phyloP scores from a whole-genome alignment of 2,113 vertebrate genomes.

The Seriola dumerili region DNA sequence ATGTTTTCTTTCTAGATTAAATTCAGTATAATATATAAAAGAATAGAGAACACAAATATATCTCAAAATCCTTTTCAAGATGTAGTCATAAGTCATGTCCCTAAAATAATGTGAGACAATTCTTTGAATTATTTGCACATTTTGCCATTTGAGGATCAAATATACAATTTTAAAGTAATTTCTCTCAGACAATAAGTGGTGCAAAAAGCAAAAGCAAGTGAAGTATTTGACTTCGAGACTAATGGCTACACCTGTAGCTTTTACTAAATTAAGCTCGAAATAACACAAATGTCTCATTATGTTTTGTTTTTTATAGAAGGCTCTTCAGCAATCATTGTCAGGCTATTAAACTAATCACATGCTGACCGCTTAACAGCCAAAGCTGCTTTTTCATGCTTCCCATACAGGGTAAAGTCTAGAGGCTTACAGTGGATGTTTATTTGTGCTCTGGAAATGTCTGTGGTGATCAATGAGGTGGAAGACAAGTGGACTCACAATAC shows the following conservation, averaged over 20 bases:
- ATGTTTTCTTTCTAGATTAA: background rate
- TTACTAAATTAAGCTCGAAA: conserved; percentile 20
- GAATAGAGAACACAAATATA: background rate
- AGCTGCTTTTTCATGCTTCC: conserved; percentile 54
- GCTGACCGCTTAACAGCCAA: conserved; percentile 64
- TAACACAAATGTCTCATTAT: conserved; percentile 52
- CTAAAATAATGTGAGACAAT: too few species aligned
- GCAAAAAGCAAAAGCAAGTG: background rate
- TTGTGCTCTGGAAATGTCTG: conserved; percentile 47
- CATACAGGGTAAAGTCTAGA: conserved; percentile 30
- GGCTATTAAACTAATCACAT: conserved; percentile 72
- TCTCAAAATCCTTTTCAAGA: background rate
- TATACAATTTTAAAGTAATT: background rate
- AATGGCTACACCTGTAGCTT: conserved; percentile 3
- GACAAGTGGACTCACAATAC: conserved; percentile 41
- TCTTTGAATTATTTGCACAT: too few species aligned
- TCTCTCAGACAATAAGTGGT: background rate
- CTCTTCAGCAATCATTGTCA: conserved; percentile 57
- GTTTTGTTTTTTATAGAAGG: conserved; percentile 60
- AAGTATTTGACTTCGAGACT: background rate
- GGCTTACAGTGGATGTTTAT: conserved; percentile 45
- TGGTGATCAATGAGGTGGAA: conserved; percentile 73
- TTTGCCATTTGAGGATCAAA: background rate
- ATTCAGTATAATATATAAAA: background rate
- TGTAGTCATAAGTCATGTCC: too few species aligned